Percentiles rank a stretch among this genome's conserved stretches.
These are phyloP conservation scores for Hypanus sabinus DNA, from an alignment of 2,113 vertebrate species.

Conservation along the genomic window DNA sequence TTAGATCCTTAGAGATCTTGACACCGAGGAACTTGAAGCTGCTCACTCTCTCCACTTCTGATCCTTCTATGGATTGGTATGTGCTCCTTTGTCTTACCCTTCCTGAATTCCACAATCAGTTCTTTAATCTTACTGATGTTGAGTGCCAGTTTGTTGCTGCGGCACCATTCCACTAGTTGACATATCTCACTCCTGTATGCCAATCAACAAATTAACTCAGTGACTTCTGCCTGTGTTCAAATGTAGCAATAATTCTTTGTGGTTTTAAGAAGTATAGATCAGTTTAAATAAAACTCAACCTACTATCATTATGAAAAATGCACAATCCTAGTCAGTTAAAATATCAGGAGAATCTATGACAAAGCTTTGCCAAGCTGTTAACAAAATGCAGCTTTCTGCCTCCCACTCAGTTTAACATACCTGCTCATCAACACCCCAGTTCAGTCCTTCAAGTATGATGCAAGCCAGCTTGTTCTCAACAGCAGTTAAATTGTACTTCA, in stretches of 20 bases:
- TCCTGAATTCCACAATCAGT: too few species aligned
- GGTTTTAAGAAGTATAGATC: neutral
- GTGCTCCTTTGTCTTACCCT: too few species aligned
- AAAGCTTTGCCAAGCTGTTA: neutral
- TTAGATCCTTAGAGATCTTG: too few species aligned
- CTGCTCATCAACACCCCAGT: conserved; percentile 74
- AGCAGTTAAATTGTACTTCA: conserved; percentile 69
- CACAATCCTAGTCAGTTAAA: neutral
- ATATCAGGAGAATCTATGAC: neutral
- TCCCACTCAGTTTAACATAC: conserved; percentile 48
- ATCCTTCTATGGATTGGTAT: too few species aligned
- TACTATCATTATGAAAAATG: neutral
- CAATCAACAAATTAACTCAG: neutral
- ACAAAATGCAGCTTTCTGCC: neutral
- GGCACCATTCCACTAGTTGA: too few species aligned
- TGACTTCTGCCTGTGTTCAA: neutral
- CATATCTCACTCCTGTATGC: too few species aligned
- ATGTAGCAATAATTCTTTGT: neutral
- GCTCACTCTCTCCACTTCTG: too few species aligned
- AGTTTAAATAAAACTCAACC: neutral
- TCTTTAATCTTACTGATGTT: too few species aligned
- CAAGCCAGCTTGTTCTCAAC: conserved; percentile 92
- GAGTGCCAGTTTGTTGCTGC: too few species aligned
- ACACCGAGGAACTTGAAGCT: too few species aligned
- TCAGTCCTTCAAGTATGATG: conserved; percentile 86